Evolutionary conservation across 2,113 vertebrate genomes (phyloP).

Genomic region (Trichomycterus rosablanca): DNA sequence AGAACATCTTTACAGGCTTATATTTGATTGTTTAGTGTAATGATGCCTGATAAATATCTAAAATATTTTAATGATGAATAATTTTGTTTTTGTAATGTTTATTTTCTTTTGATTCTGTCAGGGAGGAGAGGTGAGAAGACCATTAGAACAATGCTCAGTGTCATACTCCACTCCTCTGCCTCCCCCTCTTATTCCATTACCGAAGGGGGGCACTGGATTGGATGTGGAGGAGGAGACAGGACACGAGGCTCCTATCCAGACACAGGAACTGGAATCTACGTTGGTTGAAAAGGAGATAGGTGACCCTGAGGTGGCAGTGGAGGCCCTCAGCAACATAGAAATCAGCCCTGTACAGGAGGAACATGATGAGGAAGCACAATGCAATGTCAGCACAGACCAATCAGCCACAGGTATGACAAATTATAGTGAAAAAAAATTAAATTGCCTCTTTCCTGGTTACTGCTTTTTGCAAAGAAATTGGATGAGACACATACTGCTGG

Average conservation of each 20-base stretch:
- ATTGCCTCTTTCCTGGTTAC: no score
- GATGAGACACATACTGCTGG: no score
- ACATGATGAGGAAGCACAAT: conserved; percentile 28
- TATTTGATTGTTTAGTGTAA: no score
- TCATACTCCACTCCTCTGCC: conserved; percentile 60
- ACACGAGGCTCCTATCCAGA: conserved; percentile 59
- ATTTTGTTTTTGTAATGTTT: not conserved
- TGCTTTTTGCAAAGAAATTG: no score
- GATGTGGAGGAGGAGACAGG: conserved; percentile 66
- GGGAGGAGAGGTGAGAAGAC: conserved; percentile 73
- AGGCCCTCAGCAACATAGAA: conserved; percentile 64
- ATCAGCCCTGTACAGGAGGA: conserved; percentile 44
- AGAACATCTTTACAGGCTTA: no score
- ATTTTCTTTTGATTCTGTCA: conserved; percentile 37
- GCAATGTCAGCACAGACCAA: conserved; percentile 45
- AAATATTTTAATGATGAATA: no score
- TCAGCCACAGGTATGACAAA: conserved; percentile 44
- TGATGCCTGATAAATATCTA: no score
- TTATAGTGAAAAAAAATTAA: no score
- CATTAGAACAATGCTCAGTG: conserved; percentile 56
- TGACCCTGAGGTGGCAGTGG: conserved; percentile 61
- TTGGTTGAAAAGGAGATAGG: conserved; percentile 67
- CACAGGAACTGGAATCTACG: conserved; percentile 67
- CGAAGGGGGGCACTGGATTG: conserved; percentile 55
- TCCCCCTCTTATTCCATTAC: conserved; percentile 78